These are phyloP conservation scores for Bettongia penicillata DNA, from an alignment of 2,113 vertebrate genomes.

Conservation along the genomic window DNA sequence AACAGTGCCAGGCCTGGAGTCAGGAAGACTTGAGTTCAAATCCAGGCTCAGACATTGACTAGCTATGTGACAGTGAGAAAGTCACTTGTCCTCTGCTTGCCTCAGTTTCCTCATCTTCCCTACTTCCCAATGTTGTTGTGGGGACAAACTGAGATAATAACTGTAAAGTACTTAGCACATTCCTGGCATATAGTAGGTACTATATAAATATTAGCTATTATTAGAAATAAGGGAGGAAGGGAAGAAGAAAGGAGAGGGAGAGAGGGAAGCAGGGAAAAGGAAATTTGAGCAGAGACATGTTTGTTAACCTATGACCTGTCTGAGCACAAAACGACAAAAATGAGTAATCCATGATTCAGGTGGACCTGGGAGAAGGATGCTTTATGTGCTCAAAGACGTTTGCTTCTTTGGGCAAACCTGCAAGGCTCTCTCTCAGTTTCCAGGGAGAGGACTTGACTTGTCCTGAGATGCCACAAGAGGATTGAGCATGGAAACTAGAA, in stretches of 20 bases:
- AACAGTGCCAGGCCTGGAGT: too few relatives aligned
- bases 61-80: neutral
- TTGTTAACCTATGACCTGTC: rapidly evolving
- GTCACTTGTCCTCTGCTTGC: too few relatives aligned
- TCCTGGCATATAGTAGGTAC: neutral
- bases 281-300: neutral
- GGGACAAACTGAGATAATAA: neutral
- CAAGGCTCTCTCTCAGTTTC: neutral
- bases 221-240: neutral
- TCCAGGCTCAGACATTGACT: too few relatives aligned
- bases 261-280: too few relatives aligned
- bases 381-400: neutral
- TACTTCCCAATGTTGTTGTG: neutral
- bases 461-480: neutral
- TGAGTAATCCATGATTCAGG: rapidly evolving
- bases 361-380: too few relatives aligned
- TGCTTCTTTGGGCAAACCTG: neutral
- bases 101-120: neutral
- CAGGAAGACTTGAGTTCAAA: too few relatives aligned
- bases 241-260: too few relatives aligned
- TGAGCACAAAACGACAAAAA: neutral
- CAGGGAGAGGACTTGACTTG: neutral
- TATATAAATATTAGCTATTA: neutral
- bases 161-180: too few relatives aligned
- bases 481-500: neutral